phyloP scores from a whole-genome alignment of 2,888 invertebrate genomes.

The Yponomeuta malinellus region DNA sequence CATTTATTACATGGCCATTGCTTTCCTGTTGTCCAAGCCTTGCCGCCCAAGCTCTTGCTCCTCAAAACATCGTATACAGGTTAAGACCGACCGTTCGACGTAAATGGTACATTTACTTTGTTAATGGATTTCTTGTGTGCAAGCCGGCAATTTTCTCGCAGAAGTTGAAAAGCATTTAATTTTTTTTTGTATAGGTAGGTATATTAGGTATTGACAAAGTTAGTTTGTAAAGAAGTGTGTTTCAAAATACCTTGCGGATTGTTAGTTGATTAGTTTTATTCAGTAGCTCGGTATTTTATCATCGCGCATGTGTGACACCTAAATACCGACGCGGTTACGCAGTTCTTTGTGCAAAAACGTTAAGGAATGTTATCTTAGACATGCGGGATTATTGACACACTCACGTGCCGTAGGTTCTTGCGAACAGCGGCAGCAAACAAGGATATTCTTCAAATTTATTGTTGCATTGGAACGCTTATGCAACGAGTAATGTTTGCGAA shows the following conservation, averaged over 20 bases:
- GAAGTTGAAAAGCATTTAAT: conserved; percentile 11
- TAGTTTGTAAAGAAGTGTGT: not conserved
- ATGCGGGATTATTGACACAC: conserved; percentile 36
- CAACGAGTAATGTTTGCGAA: conserved; percentile 30
- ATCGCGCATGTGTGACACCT: conserved; percentile 21
- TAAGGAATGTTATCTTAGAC: conserved; percentile 48
- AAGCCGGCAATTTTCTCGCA: conserved; percentile 16
- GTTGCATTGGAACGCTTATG: conserved; percentile 41
- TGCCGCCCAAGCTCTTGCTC: conserved; percentile 24
- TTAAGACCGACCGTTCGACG: conserved; percentile 21
- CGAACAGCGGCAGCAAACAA: conserved; percentile 27
- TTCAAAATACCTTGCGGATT: not conserved
- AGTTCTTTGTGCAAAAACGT: conserved; percentile 31
- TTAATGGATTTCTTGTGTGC: conserved; percentile 25
- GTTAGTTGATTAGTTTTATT: conserved; percentile 13
- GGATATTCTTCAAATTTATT: conserved; percentile 34
- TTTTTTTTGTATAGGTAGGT: conserved; percentile 6
- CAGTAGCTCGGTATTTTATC: conserved; percentile 35
- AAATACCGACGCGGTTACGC: conserved; percentile 31
- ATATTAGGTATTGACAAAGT: not conserved
- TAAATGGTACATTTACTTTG: conserved; percentile 37
- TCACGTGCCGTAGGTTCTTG: conserved; percentile 29
- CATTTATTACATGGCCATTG: conserved; percentile 41
- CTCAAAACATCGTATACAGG: conserved; percentile 8
- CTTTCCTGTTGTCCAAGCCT: conserved; percentile 41